These are phyloP conservation scores for Furcifer pardalis DNA, from an alignment of 2,797 vertebrate genomes.

Conservation along the genomic window DNA sequence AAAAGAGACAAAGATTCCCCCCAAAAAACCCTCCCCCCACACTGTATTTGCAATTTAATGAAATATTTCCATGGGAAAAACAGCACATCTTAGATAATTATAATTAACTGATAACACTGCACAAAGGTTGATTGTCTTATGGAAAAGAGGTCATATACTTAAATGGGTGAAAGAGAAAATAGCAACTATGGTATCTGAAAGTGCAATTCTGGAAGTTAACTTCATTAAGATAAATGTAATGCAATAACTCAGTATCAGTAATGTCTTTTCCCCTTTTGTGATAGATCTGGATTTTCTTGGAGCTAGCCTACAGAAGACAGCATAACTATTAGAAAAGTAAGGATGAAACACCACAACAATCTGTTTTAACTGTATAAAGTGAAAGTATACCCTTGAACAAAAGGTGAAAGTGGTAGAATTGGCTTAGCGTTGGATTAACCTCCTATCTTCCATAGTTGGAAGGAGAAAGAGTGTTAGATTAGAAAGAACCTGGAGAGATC, in stretches of 20 bases:
- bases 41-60: conserved; percentile 1
- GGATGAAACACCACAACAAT: neutral
- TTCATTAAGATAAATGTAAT: neutral
- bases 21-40: neutral
- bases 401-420: neutral
- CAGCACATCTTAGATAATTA: neutral
- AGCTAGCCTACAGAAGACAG: neutral
- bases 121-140: conserved; percentile 10
- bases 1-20: accelerated
- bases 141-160: conserved; percentile 1
- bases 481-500: neutral
- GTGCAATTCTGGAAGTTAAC: neutral
- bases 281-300: neutral
- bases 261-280: neutral
- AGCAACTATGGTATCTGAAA: neutral
- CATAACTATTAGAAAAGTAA: neutral
- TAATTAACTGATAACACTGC: conserved; percentile 10
- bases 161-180: conserved; percentile 14
- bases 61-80: neutral
- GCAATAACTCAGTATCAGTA: neutral
- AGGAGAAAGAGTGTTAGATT: neutral
- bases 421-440: neutral
- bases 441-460: too few relatives aligned
- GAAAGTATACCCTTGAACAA: neutral
- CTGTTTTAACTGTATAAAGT: neutral